These are phyloP conservation scores for Drosophila flavopinicola DNA, from an alignment of 2,888 invertebrate genomes.

Conservation along the genomic window DNA sequence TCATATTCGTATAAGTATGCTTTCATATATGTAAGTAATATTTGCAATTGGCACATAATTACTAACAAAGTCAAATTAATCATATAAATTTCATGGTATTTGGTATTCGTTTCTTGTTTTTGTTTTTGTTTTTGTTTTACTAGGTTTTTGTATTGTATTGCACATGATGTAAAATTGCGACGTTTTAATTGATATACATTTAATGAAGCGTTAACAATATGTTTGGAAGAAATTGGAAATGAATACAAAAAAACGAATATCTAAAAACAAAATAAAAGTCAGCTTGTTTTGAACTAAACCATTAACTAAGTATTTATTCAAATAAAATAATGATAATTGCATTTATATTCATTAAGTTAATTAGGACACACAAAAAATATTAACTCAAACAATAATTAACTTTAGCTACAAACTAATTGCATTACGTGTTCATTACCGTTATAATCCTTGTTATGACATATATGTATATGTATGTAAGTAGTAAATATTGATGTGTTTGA, in stretches of 20 bases:
- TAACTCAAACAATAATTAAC: conserved; percentile 28
- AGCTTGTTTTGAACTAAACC: conserved; percentile 65
- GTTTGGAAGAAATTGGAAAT: conserved; percentile 4
- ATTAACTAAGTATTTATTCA: conserved; percentile 74
- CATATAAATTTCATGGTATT: conserved; percentile 15
- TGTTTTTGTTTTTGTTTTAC: conserved; percentile 8
- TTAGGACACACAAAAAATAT: conserved; percentile 30
- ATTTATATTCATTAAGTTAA: conserved; percentile 31
- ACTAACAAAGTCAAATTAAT: conserved; percentile 47
- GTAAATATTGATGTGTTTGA: neutral
- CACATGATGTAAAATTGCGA: conserved; percentile 16
- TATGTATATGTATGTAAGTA: conserved; percentile 10
- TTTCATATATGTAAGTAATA: conserved; percentile 37
- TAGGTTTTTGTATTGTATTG: conserved; percentile 8
- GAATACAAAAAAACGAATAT: conserved; percentile 15
- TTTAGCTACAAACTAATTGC: conserved; percentile 52
- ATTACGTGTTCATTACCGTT: conserved; percentile 35
- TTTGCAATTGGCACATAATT: conserved; percentile 73
- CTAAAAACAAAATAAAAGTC: conserved; percentile 15
- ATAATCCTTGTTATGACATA: too few species aligned
- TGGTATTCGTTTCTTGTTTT: too few species aligned
- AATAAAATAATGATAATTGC: conserved; percentile 51
- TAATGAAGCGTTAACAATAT: conserved; percentile 19
- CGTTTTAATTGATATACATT: conserved; percentile 3
- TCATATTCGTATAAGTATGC: conserved; percentile 34